Evolutionary conservation across 1,140 invertebrate species (phyloP).

Genomic region (Drosophila sturtevanti): DNA sequence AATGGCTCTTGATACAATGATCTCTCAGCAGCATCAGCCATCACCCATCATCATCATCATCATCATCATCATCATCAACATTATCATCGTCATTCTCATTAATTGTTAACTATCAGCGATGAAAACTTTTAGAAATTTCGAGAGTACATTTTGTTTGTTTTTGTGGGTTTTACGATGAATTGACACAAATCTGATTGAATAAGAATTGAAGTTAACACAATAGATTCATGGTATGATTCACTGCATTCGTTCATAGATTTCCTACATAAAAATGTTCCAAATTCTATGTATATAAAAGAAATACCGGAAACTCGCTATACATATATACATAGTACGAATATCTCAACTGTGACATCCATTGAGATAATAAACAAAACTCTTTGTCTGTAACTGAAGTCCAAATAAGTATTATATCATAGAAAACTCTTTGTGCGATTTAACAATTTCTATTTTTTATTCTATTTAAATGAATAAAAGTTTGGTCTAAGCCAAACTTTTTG

Average conservation of each 20-base stretch:
- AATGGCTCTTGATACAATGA: constrained; percentile 9
- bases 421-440: too few relatives aligned
- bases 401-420: too few relatives aligned
- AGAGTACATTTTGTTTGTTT: constrained; percentile 11
- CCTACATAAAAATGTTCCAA: too few relatives aligned
- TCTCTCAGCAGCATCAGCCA: neutral
- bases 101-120: constrained; percentile 44
- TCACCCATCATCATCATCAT: neutral
- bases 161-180: neutral
- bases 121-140: constrained; percentile 47
- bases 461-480: too few relatives aligned
- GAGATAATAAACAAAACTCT: too few relatives aligned
- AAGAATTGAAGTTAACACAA: neutral
- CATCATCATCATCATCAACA: constrained; percentile 37
- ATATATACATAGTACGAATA: neutral
- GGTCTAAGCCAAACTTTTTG: too few relatives aligned
- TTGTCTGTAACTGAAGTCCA: too few relatives aligned
- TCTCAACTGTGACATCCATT: neutral
- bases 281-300: too few relatives aligned
- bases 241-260: too few relatives aligned
- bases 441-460: too few relatives aligned
- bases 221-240: neutral
- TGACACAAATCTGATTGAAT: constrained; percentile 6
- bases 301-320: too few relatives aligned
- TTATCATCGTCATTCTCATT: constrained; percentile 28